A percentile compares a stretch with the other conserved stretches of the same genome.
phyloP scores from a whole-genome alignment of 2,888 invertebrate genomes.

The Brenthis ino region DNA sequence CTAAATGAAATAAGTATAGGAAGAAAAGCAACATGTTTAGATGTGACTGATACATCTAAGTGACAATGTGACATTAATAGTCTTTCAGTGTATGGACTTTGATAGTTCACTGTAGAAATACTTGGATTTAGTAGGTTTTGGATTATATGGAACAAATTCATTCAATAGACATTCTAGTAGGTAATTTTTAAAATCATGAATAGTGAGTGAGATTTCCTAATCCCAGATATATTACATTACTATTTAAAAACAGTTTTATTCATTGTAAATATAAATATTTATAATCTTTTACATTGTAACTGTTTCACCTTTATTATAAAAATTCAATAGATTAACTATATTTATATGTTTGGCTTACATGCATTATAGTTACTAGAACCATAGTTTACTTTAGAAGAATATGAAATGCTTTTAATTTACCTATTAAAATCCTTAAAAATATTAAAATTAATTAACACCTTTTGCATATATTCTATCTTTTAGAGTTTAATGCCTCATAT shows the following conservation, averaged over 20 bases:
- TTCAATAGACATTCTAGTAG: neutral
- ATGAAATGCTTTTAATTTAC: too few species aligned
- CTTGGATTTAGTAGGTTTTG: neutral
- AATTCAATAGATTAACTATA: too few species aligned
- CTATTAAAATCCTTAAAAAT: neutral
- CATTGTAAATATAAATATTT: too few species aligned
- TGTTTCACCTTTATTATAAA: too few species aligned
- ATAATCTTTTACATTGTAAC: too few species aligned
- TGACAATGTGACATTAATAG: slow-evolving; percentile 9
- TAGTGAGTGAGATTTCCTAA: too few species aligned
- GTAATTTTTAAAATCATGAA: too few species aligned
- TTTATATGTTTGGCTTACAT: too few species aligned
- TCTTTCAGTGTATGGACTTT: neutral
- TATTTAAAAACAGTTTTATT: too few species aligned
- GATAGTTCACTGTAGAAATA: slow-evolving; percentile 1
- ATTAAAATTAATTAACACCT: neutral
- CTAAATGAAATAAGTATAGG: slow-evolving; percentile 74
- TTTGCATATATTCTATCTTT: slow-evolving; percentile 7
- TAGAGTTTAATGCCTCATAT: neutral
- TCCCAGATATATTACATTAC: too few species aligned
- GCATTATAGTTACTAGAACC: too few species aligned
- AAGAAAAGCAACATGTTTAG: slow-evolving; percentile 31
- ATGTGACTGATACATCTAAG: slow-evolving; percentile 24
- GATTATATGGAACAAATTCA: neutral
- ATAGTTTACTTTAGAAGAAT: too few species aligned